Base-by-base conservation (phyloP, 1,140 invertebrate genomes). In the Teleogryllus occipitalis region DNA sequence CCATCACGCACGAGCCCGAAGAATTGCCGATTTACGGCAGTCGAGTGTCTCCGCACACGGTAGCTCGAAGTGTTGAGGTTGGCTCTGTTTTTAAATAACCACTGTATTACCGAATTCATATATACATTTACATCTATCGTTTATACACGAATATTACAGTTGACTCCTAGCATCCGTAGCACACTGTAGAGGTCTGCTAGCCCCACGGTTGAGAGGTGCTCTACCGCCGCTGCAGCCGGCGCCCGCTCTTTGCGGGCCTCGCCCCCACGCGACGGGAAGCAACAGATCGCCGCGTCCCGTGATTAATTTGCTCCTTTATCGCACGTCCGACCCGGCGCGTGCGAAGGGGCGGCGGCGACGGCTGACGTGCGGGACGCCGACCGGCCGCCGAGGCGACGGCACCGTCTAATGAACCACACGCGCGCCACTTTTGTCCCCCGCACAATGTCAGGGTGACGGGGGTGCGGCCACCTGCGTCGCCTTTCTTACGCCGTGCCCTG, bases 251-350 rank as follows among this genome's bases (percentile, higher is more conserved):
- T 3, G 54, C 54, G 7, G 18, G 54, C 3, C 54, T 65, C 54
- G 54, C 18, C 54, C 54, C 18, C 54, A 3, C 54, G 10, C 10
- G 54, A 3, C 18, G 54, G 54, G 18, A 18, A 18, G 54, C 18
- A 65, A 65, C 54, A 65, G 54, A 18, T 65, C 18, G 54, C 54
- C 18, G 7, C 10, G 54, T 18, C 18, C 54, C 54, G 54, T 65
- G 54, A 65, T 65, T 65, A 65, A 65, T 65, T 65, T 65, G 54
- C 18, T 65, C 54, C 54, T 65, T 65, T 65, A 65, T 65, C 54
- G 54, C 54, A 65, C 10, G 54, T 65, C 18, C 54, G 10, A 14
- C 54, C 10, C 18, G 54, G 54, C 54, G 54, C 54, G 27, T 39
- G 27, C 27, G 27, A 39, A 1, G 27, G 1, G 27, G 27, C 27